phyloP scores from a whole-genome alignment of 1,140 invertebrate genomes.

The Pogonomyrmex barbatus region DNA sequence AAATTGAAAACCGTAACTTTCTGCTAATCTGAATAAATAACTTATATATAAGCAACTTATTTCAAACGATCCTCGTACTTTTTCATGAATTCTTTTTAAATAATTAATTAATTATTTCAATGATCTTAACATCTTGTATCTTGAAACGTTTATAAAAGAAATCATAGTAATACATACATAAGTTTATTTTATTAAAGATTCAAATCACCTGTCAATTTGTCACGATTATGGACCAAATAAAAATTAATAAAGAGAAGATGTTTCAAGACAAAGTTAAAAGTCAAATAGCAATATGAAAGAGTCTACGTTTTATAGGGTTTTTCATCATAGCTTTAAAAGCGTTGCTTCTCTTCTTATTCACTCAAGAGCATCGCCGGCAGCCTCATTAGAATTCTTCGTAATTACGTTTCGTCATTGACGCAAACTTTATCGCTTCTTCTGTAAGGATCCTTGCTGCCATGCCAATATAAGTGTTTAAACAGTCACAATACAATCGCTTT shows the following conservation, averaged over 20 bases:
- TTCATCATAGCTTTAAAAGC: constrained; percentile 46
- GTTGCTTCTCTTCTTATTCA: constrained; percentile 41
- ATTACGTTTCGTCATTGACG: constrained; percentile 49
- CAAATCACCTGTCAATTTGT: neutral
- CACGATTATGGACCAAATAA: neutral
- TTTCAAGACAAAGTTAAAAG: constrained; percentile 32
- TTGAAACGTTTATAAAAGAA: neutral
- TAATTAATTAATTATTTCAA: neutral
- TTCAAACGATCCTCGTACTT: neutral
- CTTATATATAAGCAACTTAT: constrained; percentile 1
- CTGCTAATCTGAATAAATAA: neutral
- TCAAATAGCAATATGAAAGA: neutral
- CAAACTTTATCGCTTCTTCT: constrained; percentile 51
- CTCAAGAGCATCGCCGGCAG: constrained; percentile 16
- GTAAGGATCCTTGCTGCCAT: neutral
- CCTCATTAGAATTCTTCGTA: constrained; percentile 49
- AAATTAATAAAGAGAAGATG: constrained; percentile 23
- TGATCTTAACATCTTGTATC: neutral
- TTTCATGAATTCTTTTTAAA: neutral
- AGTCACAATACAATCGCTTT: neutral
- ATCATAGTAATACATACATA: neutral
- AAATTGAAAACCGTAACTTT: neutral
- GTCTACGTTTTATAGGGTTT: constrained; percentile 20
- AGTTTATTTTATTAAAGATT: neutral
- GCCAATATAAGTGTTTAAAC: constrained; percentile 49